Conservation (phyloP, 2,113 vertebrate species). For the Macaca mulatta region DNA sequence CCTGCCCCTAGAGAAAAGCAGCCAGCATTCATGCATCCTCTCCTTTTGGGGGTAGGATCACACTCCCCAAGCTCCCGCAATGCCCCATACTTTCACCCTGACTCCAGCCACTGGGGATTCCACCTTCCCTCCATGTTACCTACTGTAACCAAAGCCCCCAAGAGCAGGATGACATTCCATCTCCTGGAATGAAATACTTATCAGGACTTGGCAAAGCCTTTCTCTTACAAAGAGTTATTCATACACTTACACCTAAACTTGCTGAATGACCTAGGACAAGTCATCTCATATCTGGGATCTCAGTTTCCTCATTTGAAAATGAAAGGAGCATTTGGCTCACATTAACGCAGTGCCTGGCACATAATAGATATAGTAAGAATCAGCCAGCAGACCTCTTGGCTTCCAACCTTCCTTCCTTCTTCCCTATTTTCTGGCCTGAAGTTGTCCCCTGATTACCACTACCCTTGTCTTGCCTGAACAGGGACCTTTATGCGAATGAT, state of each 20-base stretch:
- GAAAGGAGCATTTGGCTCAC: not conserved
- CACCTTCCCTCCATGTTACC: not conserved
- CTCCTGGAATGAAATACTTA: not conserved
- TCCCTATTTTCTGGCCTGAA: not conserved
- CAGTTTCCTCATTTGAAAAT: not conserved
- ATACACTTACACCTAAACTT: not conserved
- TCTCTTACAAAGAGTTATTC: not conserved
- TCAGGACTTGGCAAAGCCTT: not conserved
- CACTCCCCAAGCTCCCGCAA: no score
- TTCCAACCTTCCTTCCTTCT: constrained; percentile 1
- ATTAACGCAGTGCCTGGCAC: not conserved
- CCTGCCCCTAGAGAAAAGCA: not conserved
- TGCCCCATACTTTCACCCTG: not conserved
- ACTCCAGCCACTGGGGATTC: not conserved
- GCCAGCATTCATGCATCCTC: not conserved
- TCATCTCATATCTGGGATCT: not conserved
- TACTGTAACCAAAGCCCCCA: not conserved
- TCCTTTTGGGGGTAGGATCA: not conserved
- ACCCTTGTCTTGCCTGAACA: not conserved
- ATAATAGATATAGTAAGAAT: not conserved
- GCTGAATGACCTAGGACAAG: not conserved
- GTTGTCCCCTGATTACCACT: not conserved
- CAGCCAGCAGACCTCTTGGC: not conserved
- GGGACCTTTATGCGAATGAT: not conserved
- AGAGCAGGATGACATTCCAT: not conserved